Evolutionary conservation across 1,140 invertebrate genomes (phyloP), one percentile per base, ranked within the genome.

Genomic region (Meloidogyne exigua): DNA sequence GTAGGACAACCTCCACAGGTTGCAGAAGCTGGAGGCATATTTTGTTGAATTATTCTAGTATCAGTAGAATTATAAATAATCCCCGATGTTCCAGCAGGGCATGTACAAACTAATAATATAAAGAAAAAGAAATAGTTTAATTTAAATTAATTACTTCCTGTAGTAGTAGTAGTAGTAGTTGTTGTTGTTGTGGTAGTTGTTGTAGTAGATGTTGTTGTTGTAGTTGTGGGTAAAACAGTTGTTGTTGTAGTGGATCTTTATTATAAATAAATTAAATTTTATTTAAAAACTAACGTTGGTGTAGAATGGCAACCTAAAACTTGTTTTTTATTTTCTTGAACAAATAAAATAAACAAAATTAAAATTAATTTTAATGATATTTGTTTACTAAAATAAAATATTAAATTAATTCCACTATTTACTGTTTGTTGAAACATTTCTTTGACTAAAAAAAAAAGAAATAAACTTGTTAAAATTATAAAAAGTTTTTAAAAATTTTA

Each of bases 11-110:
- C 39, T 32, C 28, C 66, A 42, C 66, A 68, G 0, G 39, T 42
- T 32, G 39, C 28, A 18, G 66, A 36, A 21, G 66, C 66, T 32
- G 66, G 21, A 21, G 66, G 66, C 66, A 36, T 32, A n/a, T 68
- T 68, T 42, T 18, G 15, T 42, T 36, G 18, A 32, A 42, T 42
- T 18, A 36, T 68, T n/a, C 18, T 5, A 42, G 21, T 5, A n/a
- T 68, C 66, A 7, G 28, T 42, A 42, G 66, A 32, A 42, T 68
- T 68, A 10, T 36, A 68, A 7, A 68, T 68, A 32, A 68, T 42
- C n/a, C 66, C 66, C 7, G 66, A 68, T 32, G 66, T 68, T 18
- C 66, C 66, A 21, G 66, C 18, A 18, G 66, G 66, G 15, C 66
- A 68, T 18, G 4, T 42, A 42, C 66, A 68, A 21, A 68, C 66